These are phyloP conservation scores for Archips crataeganus DNA, from an alignment of 2,888 invertebrate genomes.

Conservation along the genomic window DNA sequence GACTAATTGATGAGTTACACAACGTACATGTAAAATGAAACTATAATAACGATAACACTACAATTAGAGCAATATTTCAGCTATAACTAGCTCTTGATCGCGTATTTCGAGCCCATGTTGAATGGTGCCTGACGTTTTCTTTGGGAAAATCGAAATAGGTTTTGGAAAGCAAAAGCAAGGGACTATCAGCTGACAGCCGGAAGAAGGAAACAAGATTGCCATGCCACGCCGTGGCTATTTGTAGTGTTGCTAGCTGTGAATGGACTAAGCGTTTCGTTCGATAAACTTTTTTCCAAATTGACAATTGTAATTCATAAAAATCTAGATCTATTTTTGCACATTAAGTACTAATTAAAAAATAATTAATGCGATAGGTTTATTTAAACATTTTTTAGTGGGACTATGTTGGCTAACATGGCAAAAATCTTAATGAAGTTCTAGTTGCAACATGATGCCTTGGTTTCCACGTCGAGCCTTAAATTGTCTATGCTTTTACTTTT, in stretches of 20 bases:
- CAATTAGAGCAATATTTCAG: conserved; percentile 85
- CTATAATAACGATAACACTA: conserved; percentile 85
- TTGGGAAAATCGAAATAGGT: conserved; percentile 83
- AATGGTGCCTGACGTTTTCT: conserved; percentile 85
- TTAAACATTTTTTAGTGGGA: not conserved
- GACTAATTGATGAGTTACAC: conserved; percentile 83
- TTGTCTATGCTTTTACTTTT: conserved; percentile 35
- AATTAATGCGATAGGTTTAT: too few species aligned
- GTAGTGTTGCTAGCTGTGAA: conserved; percentile 32
- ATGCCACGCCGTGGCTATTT: conserved; percentile 45
- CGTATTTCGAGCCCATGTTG: conserved; percentile 86
- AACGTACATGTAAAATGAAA: conserved; percentile 84
- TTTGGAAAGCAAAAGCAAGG: conserved; percentile 77
- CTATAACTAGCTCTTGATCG: conserved; percentile 85
- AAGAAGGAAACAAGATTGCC: conserved; percentile 67
- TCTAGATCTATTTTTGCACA: not conserved
- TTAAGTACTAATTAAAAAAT: not conserved
- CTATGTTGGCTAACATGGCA: not conserved
- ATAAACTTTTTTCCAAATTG: not conserved
- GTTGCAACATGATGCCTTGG: not conserved
- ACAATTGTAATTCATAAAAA: not conserved
- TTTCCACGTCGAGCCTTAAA: not conserved
- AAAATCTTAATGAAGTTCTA: not conserved
- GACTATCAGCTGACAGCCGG: conserved; percentile 85
- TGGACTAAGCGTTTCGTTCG: not conserved